Base-by-base conservation (phyloP, 2,888 invertebrate species). In the Frankliniella fusca region DNA sequence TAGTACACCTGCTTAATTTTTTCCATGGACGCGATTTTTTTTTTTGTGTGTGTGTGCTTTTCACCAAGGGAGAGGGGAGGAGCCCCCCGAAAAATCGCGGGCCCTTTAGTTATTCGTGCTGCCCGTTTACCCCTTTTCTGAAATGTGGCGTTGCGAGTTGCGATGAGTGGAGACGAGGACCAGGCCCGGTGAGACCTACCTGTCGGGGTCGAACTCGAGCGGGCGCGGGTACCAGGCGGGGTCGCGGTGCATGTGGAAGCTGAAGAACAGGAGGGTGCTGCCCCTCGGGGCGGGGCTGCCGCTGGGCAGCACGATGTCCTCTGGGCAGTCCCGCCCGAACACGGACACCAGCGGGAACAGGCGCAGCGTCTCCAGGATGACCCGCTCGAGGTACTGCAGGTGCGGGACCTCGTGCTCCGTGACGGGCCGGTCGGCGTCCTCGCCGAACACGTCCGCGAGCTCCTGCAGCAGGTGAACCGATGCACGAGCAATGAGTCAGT, bases 291-390 rank as follows among this genome's bases (percentile, higher is more conserved):
- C 70, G 70, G 70, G 23, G 23, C 5, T 23, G 27, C 70, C 70
- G 70, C 23, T 27, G 23, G 70, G 70, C 70, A 76, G 70, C 70
- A 12, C 0, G 11, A 12, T 76, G 70, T 76, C 70, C 27, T 76
- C 27, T 11, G 70, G 23, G 70, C 27, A 23, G 70, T 76, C 27
- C 11, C 70, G 70, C 23, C 23, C 23, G 70, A 76, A 76, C 27
- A 76, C 70, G 27, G 70, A 23, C 70, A 76, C 70, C 11, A 76
- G 9, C 27, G 70, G 70, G 70, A 76, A 76, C 27, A 76, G 70
- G 70, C 70, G 70, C 70, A 76, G 70, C 70, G 70, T 76, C 70
- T 76, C 70, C 27, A 76, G 70, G 70, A 76, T 27, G 70, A 76
- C 70, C 23, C 70, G 70, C 70, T 76, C 70, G 27, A 76, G 70